These are phyloP conservation scores for Drosophila miranda DNA, from an alignment of 1,140 invertebrate species.

Conservation along the genomic window DNA sequence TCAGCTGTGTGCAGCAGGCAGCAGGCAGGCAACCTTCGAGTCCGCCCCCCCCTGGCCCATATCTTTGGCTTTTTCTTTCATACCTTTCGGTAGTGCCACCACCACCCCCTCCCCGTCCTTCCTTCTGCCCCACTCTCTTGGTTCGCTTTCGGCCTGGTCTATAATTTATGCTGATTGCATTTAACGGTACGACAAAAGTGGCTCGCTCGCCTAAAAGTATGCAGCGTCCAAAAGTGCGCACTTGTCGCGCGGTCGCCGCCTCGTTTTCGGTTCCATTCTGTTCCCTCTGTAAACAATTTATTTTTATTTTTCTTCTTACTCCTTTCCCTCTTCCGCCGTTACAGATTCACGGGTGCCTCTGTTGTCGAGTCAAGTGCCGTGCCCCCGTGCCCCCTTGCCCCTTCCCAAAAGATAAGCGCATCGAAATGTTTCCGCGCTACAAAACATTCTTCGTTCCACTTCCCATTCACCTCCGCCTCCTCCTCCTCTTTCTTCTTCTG, in stretches of 20 bases:
- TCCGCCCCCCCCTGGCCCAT: background rate
- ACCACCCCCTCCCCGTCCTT: no score
- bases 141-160: slow-evolving; percentile 36
- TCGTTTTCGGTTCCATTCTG: slow-evolving; percentile 7
- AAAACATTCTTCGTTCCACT: slow-evolving; percentile 37
- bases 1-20: slow-evolving; percentile 54
- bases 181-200: slow-evolving; percentile 48
- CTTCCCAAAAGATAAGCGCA: slow-evolving; percentile 54
- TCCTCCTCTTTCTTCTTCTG: background rate
- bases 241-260: slow-evolving; percentile 59
- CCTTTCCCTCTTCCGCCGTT: slow-evolving; percentile 15
- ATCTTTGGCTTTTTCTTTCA: no score
- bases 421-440: slow-evolving; percentile 66
- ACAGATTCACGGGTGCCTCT: slow-evolving; percentile 22
- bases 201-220: slow-evolving; percentile 44
- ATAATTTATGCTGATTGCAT: slow-evolving; percentile 81
- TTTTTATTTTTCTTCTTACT: slow-evolving; percentile 59
- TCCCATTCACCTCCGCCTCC: slow-evolving; percentile 3
- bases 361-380: slow-evolving; percentile 61
- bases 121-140: no score
- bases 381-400: background rate
- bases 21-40: slow-evolving; percentile 27
- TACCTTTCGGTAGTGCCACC: background rate
- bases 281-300: slow-evolving; percentile 59
- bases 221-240: slow-evolving; percentile 60